Conservation (phyloP, 2,113 vertebrate genomes). For the Coreoperca whiteheadi region DNA sequence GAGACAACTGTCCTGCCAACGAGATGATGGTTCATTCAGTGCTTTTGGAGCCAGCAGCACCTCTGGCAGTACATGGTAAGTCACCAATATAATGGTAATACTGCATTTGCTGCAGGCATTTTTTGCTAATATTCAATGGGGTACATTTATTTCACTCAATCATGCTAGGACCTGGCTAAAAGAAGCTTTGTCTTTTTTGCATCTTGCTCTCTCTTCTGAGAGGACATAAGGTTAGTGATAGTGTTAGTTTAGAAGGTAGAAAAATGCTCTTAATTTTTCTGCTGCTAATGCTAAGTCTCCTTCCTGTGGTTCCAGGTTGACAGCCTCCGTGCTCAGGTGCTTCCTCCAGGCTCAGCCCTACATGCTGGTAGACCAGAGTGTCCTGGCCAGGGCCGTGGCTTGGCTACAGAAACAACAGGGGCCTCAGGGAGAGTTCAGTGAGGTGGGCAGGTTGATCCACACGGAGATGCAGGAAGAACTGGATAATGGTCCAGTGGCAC, state of each 20-base stretch:
- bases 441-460: constrained; percentile 88
- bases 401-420: constrained; percentile 88
- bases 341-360: constrained; percentile 89
- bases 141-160: not conserved
- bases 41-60: constrained; percentile 88
- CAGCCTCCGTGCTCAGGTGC: constrained; percentile 91
- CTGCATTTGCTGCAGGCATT: not conserved
- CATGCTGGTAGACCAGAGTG: constrained; percentile 85
- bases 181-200: not conserved
- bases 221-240: not conserved
- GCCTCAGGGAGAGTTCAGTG: constrained; percentile 87
- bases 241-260: not conserved
- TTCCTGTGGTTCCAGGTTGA: constrained; percentile 85
- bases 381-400: constrained; percentile 81
- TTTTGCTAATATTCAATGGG: not conserved
- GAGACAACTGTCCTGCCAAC: constrained; percentile 89
- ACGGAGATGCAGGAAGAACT: constrained; percentile 88
- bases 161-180: too few relatives aligned
- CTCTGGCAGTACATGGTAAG: constrained; percentile 92
- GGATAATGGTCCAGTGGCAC: constrained; percentile 82
- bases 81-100: constrained; percentile 1
- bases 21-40: constrained; percentile 92
- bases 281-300: not conserved
- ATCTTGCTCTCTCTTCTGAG: not conserved
- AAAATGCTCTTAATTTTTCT: too few relatives aligned